These are phyloP conservation scores for Silvanus unidentatus DNA, from an alignment of 2,888 invertebrate species.

Conservation along the genomic window DNA sequence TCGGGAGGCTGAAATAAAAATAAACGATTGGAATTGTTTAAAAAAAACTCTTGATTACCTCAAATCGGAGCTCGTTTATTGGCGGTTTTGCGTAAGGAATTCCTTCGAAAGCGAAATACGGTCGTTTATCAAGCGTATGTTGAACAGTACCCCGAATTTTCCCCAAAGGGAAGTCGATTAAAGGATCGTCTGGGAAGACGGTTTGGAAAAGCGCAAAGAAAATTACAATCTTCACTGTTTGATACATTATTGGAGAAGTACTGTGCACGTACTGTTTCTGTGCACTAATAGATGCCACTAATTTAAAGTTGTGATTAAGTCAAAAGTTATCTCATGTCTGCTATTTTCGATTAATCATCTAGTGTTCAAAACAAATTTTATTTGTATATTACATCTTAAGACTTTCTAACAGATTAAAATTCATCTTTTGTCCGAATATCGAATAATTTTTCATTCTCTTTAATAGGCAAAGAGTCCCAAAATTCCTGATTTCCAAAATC, in stretches of 20 bases:
- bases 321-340: too few relatives aligned
- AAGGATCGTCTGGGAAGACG: too few relatives aligned
- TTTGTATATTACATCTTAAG: too few relatives aligned
- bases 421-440: conserved; percentile 20
- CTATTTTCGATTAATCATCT: too few relatives aligned
- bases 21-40: background rate
- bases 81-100: conserved; percentile 26
- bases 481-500: conserved; percentile 55
- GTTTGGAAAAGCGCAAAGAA: too few relatives aligned
- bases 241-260: too few relatives aligned
- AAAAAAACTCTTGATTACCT: conserved; percentile 10
- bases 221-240: too few relatives aligned
- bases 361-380: too few relatives aligned
- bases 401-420: conserved; percentile 13
- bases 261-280: too few relatives aligned
- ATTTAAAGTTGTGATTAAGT: too few relatives aligned
- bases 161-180: conserved; percentile 11
- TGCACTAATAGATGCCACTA: too few relatives aligned
- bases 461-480: conserved; percentile 57
- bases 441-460: conserved; percentile 53
- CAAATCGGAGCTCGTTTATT: conserved; percentile 18
- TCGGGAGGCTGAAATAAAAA: conserved; percentile 30
- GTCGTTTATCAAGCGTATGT: conserved; percentile 29
- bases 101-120: conserved; percentile 41
- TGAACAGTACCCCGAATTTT: conserved; percentile 15